Conservation (phyloP, 2,113 vertebrate genomes). For the Prietella phreatophila region DNA sequence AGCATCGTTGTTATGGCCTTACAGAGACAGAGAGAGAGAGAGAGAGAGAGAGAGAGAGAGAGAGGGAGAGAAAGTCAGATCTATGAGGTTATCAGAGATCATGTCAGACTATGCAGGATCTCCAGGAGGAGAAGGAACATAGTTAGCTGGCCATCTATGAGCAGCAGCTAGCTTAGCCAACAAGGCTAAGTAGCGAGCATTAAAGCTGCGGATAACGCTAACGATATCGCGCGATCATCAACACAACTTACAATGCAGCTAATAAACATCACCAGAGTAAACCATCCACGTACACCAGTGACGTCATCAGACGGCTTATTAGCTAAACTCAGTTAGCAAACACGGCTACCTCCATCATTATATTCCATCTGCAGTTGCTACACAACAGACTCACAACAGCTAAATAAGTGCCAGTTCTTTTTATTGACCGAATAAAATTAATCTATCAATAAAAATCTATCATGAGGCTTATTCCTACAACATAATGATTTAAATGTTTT, state of each 20-base stretch:
- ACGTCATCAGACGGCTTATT: not conserved
- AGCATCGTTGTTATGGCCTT: not conserved
- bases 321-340: conserved; percentile 6
- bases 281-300: not conserved
- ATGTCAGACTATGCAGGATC: not conserved
- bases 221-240: not conserved
- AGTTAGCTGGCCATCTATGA: not conserved
- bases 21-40: not conserved
- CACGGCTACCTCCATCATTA: not conserved
- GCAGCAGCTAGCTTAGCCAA: not conserved
- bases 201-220: not conserved
- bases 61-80: not conserved
- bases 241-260: not conserved
- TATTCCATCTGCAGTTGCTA: not conserved
- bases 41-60: not conserved
- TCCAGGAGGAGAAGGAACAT: not conserved
- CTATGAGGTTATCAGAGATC: not conserved
- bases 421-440: not conserved
- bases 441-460: not conserved
- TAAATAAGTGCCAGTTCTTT: not conserved
- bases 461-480: not conserved
- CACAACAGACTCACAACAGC: not conserved
- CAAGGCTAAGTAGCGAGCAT: not conserved
- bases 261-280: not conserved
- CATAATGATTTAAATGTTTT: not conserved